A percentile compares a stretch with the other conserved stretches of the same genome.
Evolutionary conservation across 2,113 vertebrate genomes (phyloP).

Genomic region (Anoplopoma fimbria): DNA sequence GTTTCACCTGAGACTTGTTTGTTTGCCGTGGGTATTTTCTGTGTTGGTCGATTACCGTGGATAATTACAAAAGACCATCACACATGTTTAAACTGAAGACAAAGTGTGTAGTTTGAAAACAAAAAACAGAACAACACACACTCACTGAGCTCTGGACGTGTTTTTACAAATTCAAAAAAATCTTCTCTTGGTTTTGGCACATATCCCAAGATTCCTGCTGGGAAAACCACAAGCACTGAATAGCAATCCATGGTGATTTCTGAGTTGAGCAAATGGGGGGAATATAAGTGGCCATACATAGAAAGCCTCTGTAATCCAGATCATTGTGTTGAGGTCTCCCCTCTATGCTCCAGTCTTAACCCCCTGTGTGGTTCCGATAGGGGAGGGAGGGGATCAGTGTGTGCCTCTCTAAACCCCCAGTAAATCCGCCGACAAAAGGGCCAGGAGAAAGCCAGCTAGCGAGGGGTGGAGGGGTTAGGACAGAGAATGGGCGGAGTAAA

Average conservation of each 20-base stretch:
- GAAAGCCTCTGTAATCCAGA: slow-evolving; percentile 70
- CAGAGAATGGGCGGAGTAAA: slow-evolving; percentile 64
- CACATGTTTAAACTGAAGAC: slow-evolving; percentile 43
- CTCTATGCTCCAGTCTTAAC: slow-evolving; percentile 67
- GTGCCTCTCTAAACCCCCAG: slow-evolving; percentile 70
- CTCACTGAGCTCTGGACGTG: slow-evolving; percentile 17
- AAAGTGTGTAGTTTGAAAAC: slow-evolving; percentile 29
- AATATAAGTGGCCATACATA: slow-evolving; percentile 64
- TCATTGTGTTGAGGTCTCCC: slow-evolving; percentile 71
- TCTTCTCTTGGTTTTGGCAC: slow-evolving; percentile 37
- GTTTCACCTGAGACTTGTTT: slow-evolving; percentile 59
- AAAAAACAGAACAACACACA: neutral
- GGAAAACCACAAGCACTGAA: slow-evolving; percentile 61
- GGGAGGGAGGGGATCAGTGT: slow-evolving; percentile 63
- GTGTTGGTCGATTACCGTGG: neutral
- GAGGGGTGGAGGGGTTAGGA: slow-evolving; percentile 43
- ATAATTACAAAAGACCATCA: slow-evolving; percentile 21
- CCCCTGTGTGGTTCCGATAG: slow-evolving; percentile 74
- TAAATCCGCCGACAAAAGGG: slow-evolving; percentile 80
- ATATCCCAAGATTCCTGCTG: slow-evolving; percentile 62
- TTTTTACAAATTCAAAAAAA: slow-evolving; percentile 2
- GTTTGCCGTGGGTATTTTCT: slow-evolving; percentile 22
- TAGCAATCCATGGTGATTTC: slow-evolving; percentile 51
- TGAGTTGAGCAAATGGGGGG: slow-evolving; percentile 56
- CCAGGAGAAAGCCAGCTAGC: slow-evolving; percentile 59